Conservation (phyloP, 2,888 invertebrate species). For the Cheilosia grossa region DNA sequence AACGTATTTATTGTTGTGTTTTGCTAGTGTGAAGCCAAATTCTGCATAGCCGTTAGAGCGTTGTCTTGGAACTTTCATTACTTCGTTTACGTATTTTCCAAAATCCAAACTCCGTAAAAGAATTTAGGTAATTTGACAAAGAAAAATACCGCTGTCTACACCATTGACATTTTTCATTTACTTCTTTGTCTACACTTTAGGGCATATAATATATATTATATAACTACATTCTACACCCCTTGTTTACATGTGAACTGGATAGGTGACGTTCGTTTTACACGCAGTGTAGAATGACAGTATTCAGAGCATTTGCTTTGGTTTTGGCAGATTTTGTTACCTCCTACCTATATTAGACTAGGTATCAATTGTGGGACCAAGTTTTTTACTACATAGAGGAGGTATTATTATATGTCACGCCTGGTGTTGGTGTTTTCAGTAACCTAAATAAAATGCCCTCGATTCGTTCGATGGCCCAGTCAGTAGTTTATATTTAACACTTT, state of each 20-base stretch:
- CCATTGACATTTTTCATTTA: constrained; percentile 2
- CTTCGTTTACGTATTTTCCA: background rate
- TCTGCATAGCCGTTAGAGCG: constrained; percentile 23
- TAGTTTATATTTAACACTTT: no score
- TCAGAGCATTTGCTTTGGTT: background rate
- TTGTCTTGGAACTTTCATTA: constrained; percentile 4
- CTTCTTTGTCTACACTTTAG: background rate
- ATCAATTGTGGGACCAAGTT: no score
- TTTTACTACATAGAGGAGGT: no score
- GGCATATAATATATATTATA: no score
- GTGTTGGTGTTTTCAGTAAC: no score
- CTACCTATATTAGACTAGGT: no score
- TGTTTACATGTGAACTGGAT: constrained; percentile 8
- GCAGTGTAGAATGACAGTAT: background rate
- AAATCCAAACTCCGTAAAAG: background rate
- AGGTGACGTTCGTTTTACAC: background rate
- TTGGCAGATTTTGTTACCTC: no score
- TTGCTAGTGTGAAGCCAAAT: constrained; percentile 37
- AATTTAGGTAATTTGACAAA: background rate
- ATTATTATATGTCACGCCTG: no score
- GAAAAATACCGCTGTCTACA: background rate
- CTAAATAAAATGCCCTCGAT: no score
- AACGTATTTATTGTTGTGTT: constrained; percentile 25
- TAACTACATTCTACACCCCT: background rate
- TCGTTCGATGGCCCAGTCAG: no score